Evolutionary conservation across 1,140 invertebrate species (phyloP).

Genomic region (Gonioctena quinquepunctata): DNA sequence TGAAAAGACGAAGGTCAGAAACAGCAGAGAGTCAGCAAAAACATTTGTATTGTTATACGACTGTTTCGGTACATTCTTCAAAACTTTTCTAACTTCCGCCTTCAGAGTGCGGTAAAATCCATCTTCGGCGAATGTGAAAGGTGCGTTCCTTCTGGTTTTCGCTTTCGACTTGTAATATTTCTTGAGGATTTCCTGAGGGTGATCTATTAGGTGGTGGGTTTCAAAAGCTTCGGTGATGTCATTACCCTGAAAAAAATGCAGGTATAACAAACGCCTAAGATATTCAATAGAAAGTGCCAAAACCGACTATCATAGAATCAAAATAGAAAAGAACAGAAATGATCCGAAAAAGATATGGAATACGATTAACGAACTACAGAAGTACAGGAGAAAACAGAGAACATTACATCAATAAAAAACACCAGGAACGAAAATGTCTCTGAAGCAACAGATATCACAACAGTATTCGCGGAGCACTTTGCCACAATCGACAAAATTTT

Average conservation of each 20-base stretch:
- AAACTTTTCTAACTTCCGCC: constrained; percentile 54
- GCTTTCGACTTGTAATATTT: constrained; percentile 66
- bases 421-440: too few species aligned
- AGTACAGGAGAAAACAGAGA: too few species aligned
- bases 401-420: too few species aligned
- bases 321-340: too few species aligned
- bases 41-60: constrained; percentile 57
- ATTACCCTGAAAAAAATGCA: constrained; percentile 58
- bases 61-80: constrained; percentile 38
- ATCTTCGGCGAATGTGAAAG: constrained; percentile 66
- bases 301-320: too few species aligned
- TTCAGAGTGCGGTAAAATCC: constrained; percentile 73
- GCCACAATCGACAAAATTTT: too few species aligned
- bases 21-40: constrained; percentile 61
- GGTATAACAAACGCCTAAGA: too few species aligned
- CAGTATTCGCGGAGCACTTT: too few species aligned
- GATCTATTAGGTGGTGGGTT: constrained; percentile 60
- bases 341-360: too few species aligned
- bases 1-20: constrained; percentile 58
- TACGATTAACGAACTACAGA: too few species aligned
- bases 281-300: too few species aligned
- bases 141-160: constrained; percentile 59
- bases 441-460: too few species aligned
- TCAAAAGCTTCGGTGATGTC: constrained; percentile 77
- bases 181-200: constrained; percentile 59